phyloP scores from a whole-genome alignment of 1,140 invertebrate species.

The Oncopodura yosiiana region DNA sequence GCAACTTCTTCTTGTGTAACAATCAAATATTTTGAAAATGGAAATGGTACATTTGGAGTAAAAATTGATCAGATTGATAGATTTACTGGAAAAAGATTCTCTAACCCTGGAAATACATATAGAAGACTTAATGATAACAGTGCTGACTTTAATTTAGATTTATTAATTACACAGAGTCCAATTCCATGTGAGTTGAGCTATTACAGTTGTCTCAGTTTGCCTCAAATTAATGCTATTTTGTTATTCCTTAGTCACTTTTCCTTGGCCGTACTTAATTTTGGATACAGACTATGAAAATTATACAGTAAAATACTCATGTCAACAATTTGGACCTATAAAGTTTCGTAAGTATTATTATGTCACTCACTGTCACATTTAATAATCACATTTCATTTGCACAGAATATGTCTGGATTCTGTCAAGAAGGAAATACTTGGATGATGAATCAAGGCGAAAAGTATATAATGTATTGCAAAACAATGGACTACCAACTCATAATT shows the following conservation, averaged over 20 bases:
- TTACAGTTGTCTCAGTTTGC: no score
- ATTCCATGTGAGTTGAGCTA: no score
- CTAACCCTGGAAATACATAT: background rate
- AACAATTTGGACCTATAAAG: conserved; percentile 27
- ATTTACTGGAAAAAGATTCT: background rate
- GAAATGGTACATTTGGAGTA: conserved; percentile 22
- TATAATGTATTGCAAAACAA: conserved; percentile 1
- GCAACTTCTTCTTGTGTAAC: conserved; percentile 20
- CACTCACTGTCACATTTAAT: background rate
- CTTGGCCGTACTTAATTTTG: conserved; percentile 36
- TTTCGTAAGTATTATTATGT: conserved; percentile 20
- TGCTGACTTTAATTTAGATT: conserved; percentile 10
- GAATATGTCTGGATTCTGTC: conserved; percentile 28
- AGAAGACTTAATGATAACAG: conserved; percentile 7
- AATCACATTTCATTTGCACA: conserved; percentile 1
- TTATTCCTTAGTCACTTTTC: conserved; percentile 16
- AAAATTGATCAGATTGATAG: conserved; percentile 9
- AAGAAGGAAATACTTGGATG: conserved; percentile 8
- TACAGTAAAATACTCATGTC: conserved; percentile 39
- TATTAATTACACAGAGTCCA: conserved; percentile 10
- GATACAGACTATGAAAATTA: conserved; percentile 40
- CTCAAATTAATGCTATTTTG: no score
- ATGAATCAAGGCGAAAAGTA: background rate
- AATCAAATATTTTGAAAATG: conserved; percentile 17
- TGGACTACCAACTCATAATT: background rate